Conservation (phyloP, 2,113 vertebrate genomes). For the Pandion haliaetus region DNA sequence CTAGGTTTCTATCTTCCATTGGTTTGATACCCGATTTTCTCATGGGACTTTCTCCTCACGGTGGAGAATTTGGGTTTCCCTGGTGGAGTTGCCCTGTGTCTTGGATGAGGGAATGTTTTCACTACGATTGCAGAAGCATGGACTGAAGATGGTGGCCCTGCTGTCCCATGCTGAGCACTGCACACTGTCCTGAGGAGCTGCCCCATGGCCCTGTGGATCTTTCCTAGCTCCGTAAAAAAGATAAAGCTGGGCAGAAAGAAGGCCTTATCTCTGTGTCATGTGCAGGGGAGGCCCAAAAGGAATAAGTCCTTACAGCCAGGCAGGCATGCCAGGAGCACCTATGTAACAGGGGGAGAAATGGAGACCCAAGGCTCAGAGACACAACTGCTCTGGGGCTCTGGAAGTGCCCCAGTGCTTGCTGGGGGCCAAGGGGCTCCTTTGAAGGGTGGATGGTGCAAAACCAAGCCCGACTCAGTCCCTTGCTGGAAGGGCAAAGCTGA, state of each 20-base stretch:
- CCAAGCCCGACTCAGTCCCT: not conserved
- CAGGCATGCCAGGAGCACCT: not conserved
- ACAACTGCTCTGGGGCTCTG: not conserved
- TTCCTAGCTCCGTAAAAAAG: not conserved
- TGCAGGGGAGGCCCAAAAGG: not conserved
- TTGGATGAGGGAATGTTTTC: not conserved
- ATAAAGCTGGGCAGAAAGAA: not conserved
- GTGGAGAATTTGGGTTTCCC: not conserved
- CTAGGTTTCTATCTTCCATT: not conserved
- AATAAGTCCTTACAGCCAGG: not conserved
- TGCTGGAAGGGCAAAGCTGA: not conserved
- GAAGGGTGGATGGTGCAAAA: not conserved
- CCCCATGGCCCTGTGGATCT: not conserved
- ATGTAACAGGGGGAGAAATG: rapidly evolving
- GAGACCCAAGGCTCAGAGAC: not conserved
- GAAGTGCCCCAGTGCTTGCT: not conserved
- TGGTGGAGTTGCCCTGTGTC: not conserved
- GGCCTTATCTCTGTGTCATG: not conserved
- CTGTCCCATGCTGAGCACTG: not conserved
- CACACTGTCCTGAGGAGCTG: not conserved
- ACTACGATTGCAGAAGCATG: not conserved
- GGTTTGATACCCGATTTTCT: not conserved
- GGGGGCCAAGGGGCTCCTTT: rapidly evolving
- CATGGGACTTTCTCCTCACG: not conserved
- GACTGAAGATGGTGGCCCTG: not conserved